Conservation (phyloP, 2,888 invertebrate genomes). For the Aphodius sticticus region DNA sequence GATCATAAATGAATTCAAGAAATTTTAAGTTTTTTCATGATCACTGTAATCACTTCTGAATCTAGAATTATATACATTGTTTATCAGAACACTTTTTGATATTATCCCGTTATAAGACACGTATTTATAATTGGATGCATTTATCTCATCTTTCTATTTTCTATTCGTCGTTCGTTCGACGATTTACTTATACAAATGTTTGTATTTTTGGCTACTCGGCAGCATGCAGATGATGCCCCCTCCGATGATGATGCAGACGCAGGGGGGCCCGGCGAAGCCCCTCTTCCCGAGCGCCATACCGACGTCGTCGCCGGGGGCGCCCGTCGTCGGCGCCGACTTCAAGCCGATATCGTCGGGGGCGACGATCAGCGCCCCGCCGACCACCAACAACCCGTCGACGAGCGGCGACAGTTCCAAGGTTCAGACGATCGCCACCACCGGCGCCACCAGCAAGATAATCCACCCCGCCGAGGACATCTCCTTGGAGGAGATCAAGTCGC, state of each 20-base stretch:
- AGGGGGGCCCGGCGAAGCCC: slow-evolving; percentile 71
- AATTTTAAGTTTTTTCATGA: too few species aligned
- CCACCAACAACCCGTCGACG: slow-evolving; percentile 56
- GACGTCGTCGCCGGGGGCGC: slow-evolving; percentile 65
- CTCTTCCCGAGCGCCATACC: slow-evolving; percentile 83
- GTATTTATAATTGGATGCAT: too few species aligned
- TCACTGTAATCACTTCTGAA: too few species aligned
- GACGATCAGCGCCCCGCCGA: slow-evolving; percentile 81
- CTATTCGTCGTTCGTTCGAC: too few species aligned
- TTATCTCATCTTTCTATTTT: too few species aligned
- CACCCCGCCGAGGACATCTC: slow-evolving; percentile 95
- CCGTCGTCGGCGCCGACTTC: slow-evolving; percentile 68
- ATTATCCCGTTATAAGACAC: too few species aligned
- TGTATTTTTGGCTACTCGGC: slow-evolving; percentile 37
- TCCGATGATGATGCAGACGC: slow-evolving; percentile 64
- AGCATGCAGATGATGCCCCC: slow-evolving; percentile 66
- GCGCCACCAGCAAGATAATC: slow-evolving; percentile 87
- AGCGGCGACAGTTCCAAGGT: slow-evolving; percentile 50
- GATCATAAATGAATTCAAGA: too few species aligned
- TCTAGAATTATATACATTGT: too few species aligned
- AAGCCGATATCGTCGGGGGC: slow-evolving; percentile 68
- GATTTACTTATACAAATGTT: too few species aligned
- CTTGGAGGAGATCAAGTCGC: slow-evolving; percentile 82
- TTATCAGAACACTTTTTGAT: too few species aligned
- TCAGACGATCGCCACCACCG: slow-evolving; percentile 77